Evolutionary conservation across 2,888 invertebrate genomes (phyloP).

Genomic region (Thalpophila matura): DNA sequence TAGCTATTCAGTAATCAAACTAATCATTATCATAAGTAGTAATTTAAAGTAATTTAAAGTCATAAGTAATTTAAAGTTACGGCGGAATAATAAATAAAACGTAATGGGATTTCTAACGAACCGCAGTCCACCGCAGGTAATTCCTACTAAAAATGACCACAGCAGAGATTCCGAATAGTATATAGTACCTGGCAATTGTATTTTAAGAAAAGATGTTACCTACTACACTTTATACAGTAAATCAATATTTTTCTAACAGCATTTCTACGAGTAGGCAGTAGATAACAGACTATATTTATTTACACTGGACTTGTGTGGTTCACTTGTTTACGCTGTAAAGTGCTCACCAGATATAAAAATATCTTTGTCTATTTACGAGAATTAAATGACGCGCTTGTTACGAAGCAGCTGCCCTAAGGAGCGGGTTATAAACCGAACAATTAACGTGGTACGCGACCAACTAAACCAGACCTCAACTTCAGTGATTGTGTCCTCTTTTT

Average conservation of each 20-base stretch:
- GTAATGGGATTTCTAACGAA: neutral
- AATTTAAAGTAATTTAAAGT: too few relatives aligned
- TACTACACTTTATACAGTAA: slow-evolving; percentile 31
- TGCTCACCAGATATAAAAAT: slow-evolving; percentile 88
- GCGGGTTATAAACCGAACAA: slow-evolving; percentile 88
- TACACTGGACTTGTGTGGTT: slow-evolving; percentile 84
- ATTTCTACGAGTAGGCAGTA: slow-evolving; percentile 66
- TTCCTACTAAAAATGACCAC: neutral
- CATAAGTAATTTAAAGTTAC: neutral
- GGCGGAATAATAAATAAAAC: neutral
- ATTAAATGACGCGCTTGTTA: slow-evolving; percentile 88
- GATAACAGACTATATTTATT: slow-evolving; percentile 82
- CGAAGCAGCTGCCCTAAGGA: slow-evolving; percentile 88
- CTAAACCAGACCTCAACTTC: slow-evolving; percentile 72
- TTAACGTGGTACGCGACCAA: slow-evolving; percentile 81
- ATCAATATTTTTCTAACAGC: slow-evolving; percentile 54
- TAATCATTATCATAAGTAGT: too few relatives aligned
- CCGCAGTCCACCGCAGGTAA: neutral
- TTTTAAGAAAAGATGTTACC: slow-evolving; percentile 1
- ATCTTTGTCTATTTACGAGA: slow-evolving; percentile 89
- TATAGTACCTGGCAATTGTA: too few relatives aligned
- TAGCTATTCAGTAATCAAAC: neutral
- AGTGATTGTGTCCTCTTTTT: slow-evolving; percentile 58
- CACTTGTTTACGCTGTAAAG: slow-evolving; percentile 84
- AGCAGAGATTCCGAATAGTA: neutral